A percentile compares a stretch with the other conserved stretches of the same genome.
Conservation (phyloP, 2,797 vertebrate genomes). For the Loris lydekkerianus region DNA sequence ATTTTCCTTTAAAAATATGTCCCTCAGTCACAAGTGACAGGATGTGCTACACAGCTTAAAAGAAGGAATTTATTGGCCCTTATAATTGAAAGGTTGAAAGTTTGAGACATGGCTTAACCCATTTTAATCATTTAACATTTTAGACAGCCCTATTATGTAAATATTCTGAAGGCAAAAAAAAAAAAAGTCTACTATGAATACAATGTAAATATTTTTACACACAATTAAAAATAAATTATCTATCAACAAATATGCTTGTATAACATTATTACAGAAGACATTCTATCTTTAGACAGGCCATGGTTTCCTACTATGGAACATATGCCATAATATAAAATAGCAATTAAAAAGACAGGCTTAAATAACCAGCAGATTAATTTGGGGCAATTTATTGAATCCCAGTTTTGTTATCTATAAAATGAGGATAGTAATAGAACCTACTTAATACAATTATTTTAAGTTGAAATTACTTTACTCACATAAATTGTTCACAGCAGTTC, state of each 20-base stretch:
- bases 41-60: background rate
- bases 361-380: background rate
- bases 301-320: background rate
- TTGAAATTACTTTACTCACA: constrained; percentile 7
- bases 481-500: background rate
- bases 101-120: background rate
- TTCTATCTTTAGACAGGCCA: background rate
- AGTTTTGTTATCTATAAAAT: background rate
- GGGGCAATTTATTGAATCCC: background rate
- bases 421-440: background rate
- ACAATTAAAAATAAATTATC: background rate
- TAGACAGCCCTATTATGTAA: background rate
- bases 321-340: background rate
- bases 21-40: background rate
- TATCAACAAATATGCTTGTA: background rate
- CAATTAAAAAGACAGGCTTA: background rate
- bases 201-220: background rate
- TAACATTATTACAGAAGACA: background rate
- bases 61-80: background rate
- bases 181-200: background rate
- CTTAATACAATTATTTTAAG: background rate
- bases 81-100: background rate
- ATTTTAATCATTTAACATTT: background rate
- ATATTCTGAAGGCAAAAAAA: background rate
- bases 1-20: constrained; percentile 18